phyloP scores from a whole-genome alignment of 2,113 vertebrate species.

The Sylvilagus bachmani region DNA sequence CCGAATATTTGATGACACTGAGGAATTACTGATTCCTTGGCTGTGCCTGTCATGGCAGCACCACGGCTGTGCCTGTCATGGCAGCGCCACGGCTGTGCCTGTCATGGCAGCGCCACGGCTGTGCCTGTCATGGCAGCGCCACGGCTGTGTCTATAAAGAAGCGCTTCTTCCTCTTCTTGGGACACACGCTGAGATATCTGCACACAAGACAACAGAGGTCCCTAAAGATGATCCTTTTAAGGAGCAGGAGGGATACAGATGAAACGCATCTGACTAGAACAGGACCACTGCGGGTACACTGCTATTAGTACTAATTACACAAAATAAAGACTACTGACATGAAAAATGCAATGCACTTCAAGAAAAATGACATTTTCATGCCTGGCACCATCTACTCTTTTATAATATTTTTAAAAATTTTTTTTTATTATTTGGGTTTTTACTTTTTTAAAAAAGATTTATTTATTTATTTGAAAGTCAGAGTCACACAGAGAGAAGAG shows the following conservation, averaged over 20 bases:
- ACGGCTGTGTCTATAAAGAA: not conserved
- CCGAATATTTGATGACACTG: too few species aligned
- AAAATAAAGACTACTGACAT: not conserved
- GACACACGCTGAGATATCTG: not conserved
- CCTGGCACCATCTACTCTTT: too few species aligned
- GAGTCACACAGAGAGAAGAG: too few species aligned
- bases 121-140: not conserved
- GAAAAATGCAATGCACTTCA: not conserved
- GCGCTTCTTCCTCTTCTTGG: not conserved
- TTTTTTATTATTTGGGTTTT: too few species aligned
- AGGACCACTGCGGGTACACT: not conserved
- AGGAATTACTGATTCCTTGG: not conserved
- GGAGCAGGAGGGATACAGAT: not conserved
- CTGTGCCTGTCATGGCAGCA: too few species aligned
- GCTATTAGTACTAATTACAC: not conserved
- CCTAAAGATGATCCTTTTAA: not conserved
- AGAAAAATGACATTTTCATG: not conserved
- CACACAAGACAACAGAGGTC: not conserved
- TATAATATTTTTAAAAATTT: not conserved
- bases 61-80: not conserved
- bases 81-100: too few species aligned
- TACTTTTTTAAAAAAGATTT: too few species aligned
- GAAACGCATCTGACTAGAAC: not conserved
- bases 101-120: not conserved
- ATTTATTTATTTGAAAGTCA: too few species aligned